Evolutionary conservation across 2,797 vertebrate species (phyloP).

Genomic region (Emys orbicularis): DNA sequence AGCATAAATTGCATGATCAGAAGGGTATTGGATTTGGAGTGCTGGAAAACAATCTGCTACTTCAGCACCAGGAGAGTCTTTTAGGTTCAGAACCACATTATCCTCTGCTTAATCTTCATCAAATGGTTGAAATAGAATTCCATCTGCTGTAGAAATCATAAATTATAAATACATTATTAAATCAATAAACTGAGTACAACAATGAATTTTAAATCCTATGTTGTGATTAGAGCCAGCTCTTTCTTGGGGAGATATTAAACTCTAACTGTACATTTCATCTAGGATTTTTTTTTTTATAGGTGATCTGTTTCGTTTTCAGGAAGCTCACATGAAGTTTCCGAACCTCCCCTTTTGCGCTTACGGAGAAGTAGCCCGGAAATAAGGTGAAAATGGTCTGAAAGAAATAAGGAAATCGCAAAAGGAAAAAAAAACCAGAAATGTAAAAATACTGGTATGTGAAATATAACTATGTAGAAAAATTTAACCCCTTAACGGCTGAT

Average conservation of each 20-base stretch:
- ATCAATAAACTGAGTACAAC: slow-evolving; percentile 56
- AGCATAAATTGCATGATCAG: not conserved
- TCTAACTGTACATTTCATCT: slow-evolving; percentile 53
- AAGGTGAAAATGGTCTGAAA: slow-evolving; percentile 67
- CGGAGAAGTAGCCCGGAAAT: slow-evolving; percentile 61
- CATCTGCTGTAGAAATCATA: slow-evolving; percentile 51
- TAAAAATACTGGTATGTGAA: slow-evolving; percentile 67
- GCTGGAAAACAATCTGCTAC: not conserved
- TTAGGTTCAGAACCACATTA: slow-evolving; percentile 44
- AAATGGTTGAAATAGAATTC: slow-evolving; percentile 52
- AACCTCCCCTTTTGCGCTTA: slow-evolving; percentile 36
- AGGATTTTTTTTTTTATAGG: slow-evolving; percentile 40
- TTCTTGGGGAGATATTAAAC: slow-evolving; percentile 61
- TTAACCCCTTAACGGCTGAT: slow-evolving; percentile 39
- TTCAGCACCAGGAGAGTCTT: slow-evolving; percentile 2
- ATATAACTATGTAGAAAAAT: slow-evolving; percentile 36
- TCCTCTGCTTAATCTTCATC: slow-evolving; percentile 47
- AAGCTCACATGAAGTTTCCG: slow-evolving; percentile 72
- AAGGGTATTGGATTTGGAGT: slow-evolving; percentile 2
- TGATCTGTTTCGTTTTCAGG: slow-evolving; percentile 76
- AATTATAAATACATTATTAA: slow-evolving; percentile 68
- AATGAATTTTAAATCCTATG: slow-evolving; percentile 57
- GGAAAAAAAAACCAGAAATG: not conserved
- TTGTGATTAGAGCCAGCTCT: slow-evolving; percentile 58
- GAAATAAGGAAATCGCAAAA: slow-evolving; percentile 68